phyloP scores from a whole-genome alignment of 2,797 vertebrate genomes.

The Poliocrania exsul region DNA sequence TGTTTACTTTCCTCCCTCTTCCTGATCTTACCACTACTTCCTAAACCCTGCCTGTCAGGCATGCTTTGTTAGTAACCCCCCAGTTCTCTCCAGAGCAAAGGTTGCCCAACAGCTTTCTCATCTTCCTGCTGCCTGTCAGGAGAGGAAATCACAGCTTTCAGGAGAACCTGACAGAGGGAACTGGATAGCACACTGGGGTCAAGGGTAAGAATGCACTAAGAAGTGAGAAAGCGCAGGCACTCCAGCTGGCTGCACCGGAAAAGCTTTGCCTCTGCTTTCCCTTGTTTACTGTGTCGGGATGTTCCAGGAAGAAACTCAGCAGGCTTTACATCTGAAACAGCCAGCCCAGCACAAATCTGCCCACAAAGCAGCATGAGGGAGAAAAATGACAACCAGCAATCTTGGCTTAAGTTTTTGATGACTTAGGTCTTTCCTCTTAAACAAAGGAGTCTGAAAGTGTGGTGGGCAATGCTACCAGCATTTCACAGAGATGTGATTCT shows the following conservation, averaged over 20 bases:
- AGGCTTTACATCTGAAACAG: conserved; percentile 29
- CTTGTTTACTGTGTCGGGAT: conserved; percentile 62
- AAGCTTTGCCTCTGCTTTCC: conserved; percentile 50
- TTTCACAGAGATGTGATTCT: background rate
- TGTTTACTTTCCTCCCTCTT: conserved; percentile 60
- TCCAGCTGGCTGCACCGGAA: conserved; percentile 72
- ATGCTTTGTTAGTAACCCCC: conserved; percentile 69
- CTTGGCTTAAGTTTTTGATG: background rate
- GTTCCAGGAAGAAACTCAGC: conserved; percentile 60
- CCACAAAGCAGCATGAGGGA: background rate
- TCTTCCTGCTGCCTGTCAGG: conserved; percentile 80
- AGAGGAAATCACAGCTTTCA: conserved; percentile 79
- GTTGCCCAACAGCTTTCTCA: conserved; percentile 81
- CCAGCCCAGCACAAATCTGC: conserved; percentile 22
- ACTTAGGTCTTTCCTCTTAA: background rate
- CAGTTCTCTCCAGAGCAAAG: conserved; percentile 75
- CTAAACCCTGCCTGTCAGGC: conserved; percentile 71
- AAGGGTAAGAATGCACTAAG: conserved; percentile 75
- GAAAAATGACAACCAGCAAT: background rate
- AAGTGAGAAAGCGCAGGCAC: conserved; percentile 74
- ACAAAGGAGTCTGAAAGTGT: background rate
- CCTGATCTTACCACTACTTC: conserved; percentile 73
- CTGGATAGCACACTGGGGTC: conserved; percentile 74
- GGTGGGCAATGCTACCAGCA: background rate
- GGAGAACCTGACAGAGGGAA: conserved; percentile 69